These are phyloP conservation scores for Corella eumyota DNA, from an alignment of 23 tunicate species.

Conservation along the genomic window DNA sequence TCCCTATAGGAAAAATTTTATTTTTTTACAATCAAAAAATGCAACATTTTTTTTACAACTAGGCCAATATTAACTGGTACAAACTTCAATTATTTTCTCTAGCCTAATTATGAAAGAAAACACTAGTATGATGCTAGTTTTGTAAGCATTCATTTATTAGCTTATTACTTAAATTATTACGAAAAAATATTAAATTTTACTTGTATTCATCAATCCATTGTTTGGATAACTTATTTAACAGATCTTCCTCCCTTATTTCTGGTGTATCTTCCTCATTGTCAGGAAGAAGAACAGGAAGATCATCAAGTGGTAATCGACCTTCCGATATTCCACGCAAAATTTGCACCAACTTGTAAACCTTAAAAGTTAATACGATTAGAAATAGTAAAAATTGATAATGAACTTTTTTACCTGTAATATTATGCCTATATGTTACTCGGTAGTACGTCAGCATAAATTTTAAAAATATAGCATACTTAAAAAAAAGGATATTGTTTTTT, in stretches of 20 bases:
- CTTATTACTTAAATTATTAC: no score
- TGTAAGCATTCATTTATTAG: no score
- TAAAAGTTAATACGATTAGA: not conserved
- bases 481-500: not conserved
- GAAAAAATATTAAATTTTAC: not conserved
- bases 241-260: constrained; percentile 12
- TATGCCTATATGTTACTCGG: no score
- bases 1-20: no score
- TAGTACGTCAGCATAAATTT: not conserved
- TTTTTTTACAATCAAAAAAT: no score
- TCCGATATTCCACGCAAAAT: constrained; percentile 41
- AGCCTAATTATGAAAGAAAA: no score
- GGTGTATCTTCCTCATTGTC: constrained; percentile 25
- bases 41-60: no score
- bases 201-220: no score
- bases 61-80: no score
- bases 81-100: no score
- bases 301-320: constrained; percentile 53
- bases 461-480: not conserved
- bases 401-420: not conserved
- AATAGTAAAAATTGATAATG: not conserved
- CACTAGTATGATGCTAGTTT: no score
- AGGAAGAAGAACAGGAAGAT: constrained; percentile 37
- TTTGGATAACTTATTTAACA: no score
- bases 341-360: constrained; percentile 29